Percentiles rank a stretch among this genome's conserved stretches.
Evolutionary conservation across 2,888 invertebrate species (phyloP).

Genomic region (Phlogophora meticulosa): DNA sequence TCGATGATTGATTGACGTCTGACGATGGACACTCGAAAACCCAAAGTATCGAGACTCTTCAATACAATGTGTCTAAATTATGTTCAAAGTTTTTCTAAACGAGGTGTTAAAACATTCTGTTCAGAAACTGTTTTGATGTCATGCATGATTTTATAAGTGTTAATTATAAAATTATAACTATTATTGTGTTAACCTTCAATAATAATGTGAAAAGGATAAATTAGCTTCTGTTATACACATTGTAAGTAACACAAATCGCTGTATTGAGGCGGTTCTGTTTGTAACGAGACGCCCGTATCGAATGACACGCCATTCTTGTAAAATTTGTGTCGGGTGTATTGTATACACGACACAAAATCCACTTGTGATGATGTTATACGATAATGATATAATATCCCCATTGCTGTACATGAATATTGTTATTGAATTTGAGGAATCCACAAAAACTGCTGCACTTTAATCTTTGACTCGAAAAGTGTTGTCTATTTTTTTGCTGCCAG

Average conservation of each 20-base stretch:
- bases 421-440: constrained; percentile 46
- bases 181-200: constrained; percentile 35
- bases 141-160: constrained; percentile 34
- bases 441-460: constrained; percentile 61
- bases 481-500: constrained; percentile 47
- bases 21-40: constrained; percentile 43
- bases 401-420: constrained; percentile 21
- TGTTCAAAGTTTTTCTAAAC: constrained; percentile 19
- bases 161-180: constrained; percentile 17
- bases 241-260: constrained; percentile 59
- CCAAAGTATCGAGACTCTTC: constrained; percentile 44
- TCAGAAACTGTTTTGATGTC: constrained; percentile 12
- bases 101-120: constrained; percentile 29
- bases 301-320: constrained; percentile 69
- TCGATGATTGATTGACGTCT: constrained; percentile 60
- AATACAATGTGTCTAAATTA: constrained; percentile 51
- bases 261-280: constrained; percentile 72
- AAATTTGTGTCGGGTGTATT: constrained; percentile 45
- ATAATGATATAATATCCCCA: constrained; percentile 19
- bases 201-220: constrained; percentile 2
- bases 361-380: constrained; percentile 26
- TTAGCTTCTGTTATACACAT: constrained; percentile 33
- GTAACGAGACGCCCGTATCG: constrained; percentile 68
- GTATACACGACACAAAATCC: constrained; percentile 8
- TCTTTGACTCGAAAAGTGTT: constrained; percentile 56